Evolutionary conservation across 2,888 invertebrate species (phyloP).

Genomic region (Polietes domitor): DNA sequence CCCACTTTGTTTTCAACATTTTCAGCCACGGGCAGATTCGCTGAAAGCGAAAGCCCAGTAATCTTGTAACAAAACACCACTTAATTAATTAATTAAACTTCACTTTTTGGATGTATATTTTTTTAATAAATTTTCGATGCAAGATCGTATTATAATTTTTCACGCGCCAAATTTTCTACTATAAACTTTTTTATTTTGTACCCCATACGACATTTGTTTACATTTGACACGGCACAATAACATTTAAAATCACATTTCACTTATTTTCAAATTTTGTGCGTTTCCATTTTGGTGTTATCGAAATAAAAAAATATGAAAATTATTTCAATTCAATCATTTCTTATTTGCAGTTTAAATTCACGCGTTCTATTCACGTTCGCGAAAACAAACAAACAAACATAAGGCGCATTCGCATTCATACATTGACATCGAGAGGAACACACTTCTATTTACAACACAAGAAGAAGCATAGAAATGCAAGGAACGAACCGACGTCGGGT

Average conservation of each 20-base stretch:
- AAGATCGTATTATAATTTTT: neutral
- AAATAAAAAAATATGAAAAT: no score
- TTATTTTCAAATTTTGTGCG: neutral
- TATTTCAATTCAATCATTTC: neutral
- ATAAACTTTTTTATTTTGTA: neutral
- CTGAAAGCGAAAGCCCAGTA: neutral
- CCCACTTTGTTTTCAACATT: neutral
- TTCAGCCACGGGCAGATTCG: neutral
- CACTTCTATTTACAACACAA: neutral
- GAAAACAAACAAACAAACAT: constrained; percentile 1
- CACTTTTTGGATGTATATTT: neutral
- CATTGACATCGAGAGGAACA: neutral
- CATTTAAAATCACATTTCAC: neutral
- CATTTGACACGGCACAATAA: neutral
- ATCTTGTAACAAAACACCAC: neutral
- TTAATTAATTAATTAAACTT: neutral
- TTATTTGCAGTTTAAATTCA: neutral
- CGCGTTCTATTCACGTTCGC: neutral
- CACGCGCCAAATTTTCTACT: neutral
- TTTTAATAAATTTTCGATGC: neutral
- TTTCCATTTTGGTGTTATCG: no score
- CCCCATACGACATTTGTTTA: constrained; percentile 41
- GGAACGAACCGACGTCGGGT: constrained; percentile 27
- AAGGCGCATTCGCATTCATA: neutral
- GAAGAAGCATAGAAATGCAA: constrained; percentile 10